A percentile compares a stretch with the other conserved stretches of the same genome.
Evolutionary conservation across 2,113 vertebrate genomes (phyloP).

Genomic region (Saccopteryx bilineata): DNA sequence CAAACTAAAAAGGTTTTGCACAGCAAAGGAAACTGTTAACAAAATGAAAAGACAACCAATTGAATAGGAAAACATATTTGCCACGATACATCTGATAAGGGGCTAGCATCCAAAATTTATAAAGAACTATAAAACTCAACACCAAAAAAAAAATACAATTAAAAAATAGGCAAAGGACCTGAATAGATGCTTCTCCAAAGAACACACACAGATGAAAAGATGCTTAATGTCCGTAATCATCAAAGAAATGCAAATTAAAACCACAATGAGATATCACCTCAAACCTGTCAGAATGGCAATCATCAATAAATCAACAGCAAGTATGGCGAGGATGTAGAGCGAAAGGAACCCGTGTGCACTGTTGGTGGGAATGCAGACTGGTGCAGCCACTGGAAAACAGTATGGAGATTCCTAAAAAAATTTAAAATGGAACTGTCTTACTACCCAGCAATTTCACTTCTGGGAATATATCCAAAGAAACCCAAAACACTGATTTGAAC

Average conservation of each 20-base stretch:
- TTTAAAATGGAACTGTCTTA: not conserved
- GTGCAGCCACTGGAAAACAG: not conserved
- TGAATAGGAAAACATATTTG: too few species aligned
- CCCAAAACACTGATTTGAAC: not conserved
- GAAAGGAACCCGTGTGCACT: not conserved
- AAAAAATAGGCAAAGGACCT: not conserved
- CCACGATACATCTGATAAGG: too few species aligned
- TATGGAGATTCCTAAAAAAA: not conserved
- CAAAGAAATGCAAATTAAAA: not conserved
- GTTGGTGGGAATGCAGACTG: not conserved
- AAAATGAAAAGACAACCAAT: too few species aligned
- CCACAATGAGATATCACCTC: not conserved
- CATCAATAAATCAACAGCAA: not conserved
- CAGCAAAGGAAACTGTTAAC: too few species aligned
- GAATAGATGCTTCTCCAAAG: not conserved
- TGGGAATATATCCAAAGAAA: not conserved
- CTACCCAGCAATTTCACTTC: not conserved
- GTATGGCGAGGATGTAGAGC: not conserved
- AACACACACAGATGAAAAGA: not conserved
- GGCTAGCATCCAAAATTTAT: too few species aligned
- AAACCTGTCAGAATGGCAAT: not conserved
- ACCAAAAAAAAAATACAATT: not conserved
- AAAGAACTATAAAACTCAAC: not conserved
- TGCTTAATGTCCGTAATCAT: not conserved
- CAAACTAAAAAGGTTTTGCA: too few species aligned